A percentile compares a stretch with the other conserved stretches of the same genome.
These are phyloP conservation scores for Vollenhovia emeryi DNA, from an alignment of 1,140 invertebrate genomes.

Conservation along the genomic window DNA sequence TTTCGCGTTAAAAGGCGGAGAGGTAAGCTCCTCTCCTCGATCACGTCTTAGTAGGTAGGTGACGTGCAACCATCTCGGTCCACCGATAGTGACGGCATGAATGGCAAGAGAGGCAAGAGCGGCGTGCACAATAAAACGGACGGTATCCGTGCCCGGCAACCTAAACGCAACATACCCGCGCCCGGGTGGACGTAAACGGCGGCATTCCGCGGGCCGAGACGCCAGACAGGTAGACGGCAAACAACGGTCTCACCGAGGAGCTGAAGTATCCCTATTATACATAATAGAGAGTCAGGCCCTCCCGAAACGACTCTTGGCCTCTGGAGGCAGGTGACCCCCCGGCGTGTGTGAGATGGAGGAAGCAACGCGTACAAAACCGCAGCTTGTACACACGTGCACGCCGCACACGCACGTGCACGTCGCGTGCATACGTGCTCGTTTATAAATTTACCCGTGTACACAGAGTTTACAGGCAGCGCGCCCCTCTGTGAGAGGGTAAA, in stretches of 20 bases:
- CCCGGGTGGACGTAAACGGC: slow-evolving; percentile 52
- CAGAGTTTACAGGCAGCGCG: slow-evolving; percentile 22
- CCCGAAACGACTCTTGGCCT: slow-evolving; percentile 67
- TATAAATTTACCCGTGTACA: slow-evolving; percentile 46
- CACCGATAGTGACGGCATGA: not conserved
- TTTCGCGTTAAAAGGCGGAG: slow-evolving; percentile 44
- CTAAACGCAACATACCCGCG: not conserved
- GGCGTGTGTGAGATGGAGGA: not conserved
- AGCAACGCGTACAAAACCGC: slow-evolving; percentile 21
- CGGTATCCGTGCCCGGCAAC: slow-evolving; percentile 66
- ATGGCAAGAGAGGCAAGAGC: slow-evolving; percentile 54
- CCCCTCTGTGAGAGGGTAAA: not conserved
- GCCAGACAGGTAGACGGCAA: slow-evolving; percentile 75
- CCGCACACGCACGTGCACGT: not conserved
- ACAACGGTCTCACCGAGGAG: slow-evolving; percentile 72
- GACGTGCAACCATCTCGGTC: slow-evolving; percentile 16
- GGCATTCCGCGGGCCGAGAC: slow-evolving; percentile 69
- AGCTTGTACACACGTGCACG: not conserved
- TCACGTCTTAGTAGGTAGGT: slow-evolving; percentile 65
- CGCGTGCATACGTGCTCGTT: not conserved
- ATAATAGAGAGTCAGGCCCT: slow-evolving; percentile 71
- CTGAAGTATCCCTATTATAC: slow-evolving; percentile 76
- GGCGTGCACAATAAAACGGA: slow-evolving; percentile 68
- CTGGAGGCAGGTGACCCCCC: slow-evolving; percentile 59
- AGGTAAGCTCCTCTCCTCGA: slow-evolving; percentile 66